A percentile compares a stretch with the other conserved stretches of the same genome.
Conservation (phyloP, 2,797 vertebrate genomes). For the Staurois parvus region DNA sequence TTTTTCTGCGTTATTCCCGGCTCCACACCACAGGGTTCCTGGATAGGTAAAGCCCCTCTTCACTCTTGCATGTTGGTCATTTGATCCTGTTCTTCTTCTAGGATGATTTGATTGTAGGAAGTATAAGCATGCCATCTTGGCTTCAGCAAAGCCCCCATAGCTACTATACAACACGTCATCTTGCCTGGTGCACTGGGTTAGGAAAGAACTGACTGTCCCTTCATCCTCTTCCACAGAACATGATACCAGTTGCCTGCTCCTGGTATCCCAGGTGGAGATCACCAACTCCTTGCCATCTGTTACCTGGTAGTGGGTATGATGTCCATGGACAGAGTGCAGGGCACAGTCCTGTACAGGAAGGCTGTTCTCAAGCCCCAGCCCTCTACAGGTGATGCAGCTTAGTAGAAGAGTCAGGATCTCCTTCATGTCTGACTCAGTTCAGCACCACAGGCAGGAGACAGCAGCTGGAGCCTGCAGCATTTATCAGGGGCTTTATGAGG, state of each 20-base stretch:
- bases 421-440: conserved; percentile 66
- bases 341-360: conserved; percentile 3
- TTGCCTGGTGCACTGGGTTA: conserved; percentile 72
- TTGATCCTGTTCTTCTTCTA: neutral
- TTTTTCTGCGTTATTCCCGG: conserved; percentile 83
- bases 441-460: conserved; percentile 82
- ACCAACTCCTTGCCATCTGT: conserved; percentile 78
- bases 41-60: conserved; percentile 85
- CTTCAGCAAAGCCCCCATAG: neutral
- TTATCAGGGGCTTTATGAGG: conserved; percentile 71
- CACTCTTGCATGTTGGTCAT: conserved; percentile 66
- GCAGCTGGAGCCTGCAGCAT: conserved; percentile 69
- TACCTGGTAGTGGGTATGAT: conserved; percentile 68
- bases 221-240: conserved; percentile 70
- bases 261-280: conserved; percentile 67
- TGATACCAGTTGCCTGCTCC: conserved; percentile 68
- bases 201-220: conserved; percentile 73
- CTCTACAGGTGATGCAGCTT: conserved; percentile 80
- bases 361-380: conserved; percentile 63
- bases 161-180: neutral
- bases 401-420: conserved; percentile 61
- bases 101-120: neutral
- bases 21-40: conserved; percentile 86
- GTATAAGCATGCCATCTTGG: conserved; percentile 15
- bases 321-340: neutral